Evolutionary conservation across 30 jellyfish, hydroid and myxozoan genomes (phyloP), one percentile per base, ranked within the genome.

Genomic region (Rhopilema esculentum): DNA sequence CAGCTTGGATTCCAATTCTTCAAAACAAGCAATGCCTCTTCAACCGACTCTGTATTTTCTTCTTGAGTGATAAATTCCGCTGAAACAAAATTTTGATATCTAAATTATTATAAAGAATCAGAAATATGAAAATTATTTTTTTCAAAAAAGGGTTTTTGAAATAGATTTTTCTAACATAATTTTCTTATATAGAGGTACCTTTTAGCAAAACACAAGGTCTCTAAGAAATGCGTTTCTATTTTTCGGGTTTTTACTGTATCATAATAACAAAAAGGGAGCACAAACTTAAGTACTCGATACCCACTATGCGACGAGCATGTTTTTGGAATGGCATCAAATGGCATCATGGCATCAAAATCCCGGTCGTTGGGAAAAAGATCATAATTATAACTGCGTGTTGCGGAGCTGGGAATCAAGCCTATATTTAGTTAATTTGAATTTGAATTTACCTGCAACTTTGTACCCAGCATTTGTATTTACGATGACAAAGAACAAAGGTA

Each of bases 11-110:
- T 71, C 66, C 82, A 71, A 12, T 29, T 50, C 63, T 33, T 27
- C 69, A 74, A 74, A 74, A 74, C 85, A 31, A 74, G 68, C 33
- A 74, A 48, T 29, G 70, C 70, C 69, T 74, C 85, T 29, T 74
- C 31, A 9, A 74, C 85, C 32, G 85, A 74, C 51, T 74, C 85
- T 74, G 85, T 74, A 29, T 74, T 74, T 74, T 74, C 85, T 74
- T 74, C 85, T 74, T 74, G 85, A 32, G 85, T 74, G 29, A 74
- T 74, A 30, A 74, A 74, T 74, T 74, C 85, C 27, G 85, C 85
- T 74, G 85, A 29, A 74, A 74, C 70, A 21, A 48, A 21, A 48
- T 29, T 70, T 24, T 1, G 33, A 70, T 70, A 27, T 70, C 26
- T 12, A 32, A 26, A 1, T 70, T 70, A 31, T 70, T 27, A 27